Evolutionary conservation across 2,113 vertebrate species (phyloP).

Genomic region (Cynopterus brachyotis): DNA sequence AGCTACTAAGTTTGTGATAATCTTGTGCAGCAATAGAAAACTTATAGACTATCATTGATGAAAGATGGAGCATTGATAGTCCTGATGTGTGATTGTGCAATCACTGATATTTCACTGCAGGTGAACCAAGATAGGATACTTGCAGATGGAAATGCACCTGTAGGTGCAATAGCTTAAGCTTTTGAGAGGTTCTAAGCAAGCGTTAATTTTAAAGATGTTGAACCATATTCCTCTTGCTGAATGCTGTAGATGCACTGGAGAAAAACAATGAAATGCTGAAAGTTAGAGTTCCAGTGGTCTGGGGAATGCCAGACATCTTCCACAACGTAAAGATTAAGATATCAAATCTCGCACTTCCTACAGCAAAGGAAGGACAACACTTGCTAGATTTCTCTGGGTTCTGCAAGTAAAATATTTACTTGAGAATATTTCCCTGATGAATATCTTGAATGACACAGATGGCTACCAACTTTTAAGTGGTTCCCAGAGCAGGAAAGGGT

Average conservation of each 20-base stretch:
- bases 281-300: background rate
- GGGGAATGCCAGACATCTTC: background rate
- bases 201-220: background rate
- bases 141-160: background rate
- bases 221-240: background rate
- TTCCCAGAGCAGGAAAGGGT: background rate
- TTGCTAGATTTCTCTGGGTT: background rate
- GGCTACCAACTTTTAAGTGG: background rate
- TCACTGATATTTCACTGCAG: background rate
- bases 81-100: background rate
- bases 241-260: background rate
- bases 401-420: conserved; percentile 15
- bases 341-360: background rate
- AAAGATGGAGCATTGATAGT: background rate
- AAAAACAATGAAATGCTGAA: background rate
- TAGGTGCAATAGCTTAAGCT: background rate
- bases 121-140: background rate
- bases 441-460: background rate
- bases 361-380: background rate
- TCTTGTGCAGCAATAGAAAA: background rate
- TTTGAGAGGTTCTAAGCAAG: background rate
- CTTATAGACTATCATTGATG: background rate
- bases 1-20: background rate
- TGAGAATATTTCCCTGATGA: background rate
- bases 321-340: background rate